phyloP scores from a whole-genome alignment of 2,888 invertebrate species.

The Leptopterna dolabrata region DNA sequence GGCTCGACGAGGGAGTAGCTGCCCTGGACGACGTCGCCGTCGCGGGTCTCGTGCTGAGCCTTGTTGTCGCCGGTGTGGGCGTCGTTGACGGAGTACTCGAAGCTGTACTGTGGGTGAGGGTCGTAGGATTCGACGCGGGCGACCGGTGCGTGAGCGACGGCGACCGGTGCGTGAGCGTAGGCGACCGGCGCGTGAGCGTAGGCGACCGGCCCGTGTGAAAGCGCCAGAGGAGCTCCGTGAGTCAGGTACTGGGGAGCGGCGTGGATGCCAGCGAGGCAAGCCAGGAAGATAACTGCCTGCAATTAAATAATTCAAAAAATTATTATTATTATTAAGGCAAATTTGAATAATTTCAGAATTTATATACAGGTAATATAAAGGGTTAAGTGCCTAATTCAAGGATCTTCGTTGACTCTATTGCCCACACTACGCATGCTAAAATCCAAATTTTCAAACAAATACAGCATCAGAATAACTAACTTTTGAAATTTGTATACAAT shows the following conservation, averaged over 20 bases:
- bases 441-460: too few relatives aligned
- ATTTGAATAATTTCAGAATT: too few relatives aligned
- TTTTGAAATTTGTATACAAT: too few relatives aligned
- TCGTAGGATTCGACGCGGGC: slow-evolving; percentile 43
- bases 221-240: slow-evolving; percentile 4
- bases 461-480: too few relatives aligned
- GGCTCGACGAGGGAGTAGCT: slow-evolving; percentile 48
- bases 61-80: slow-evolving; percentile 49
- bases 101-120: slow-evolving; percentile 49
- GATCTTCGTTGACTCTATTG: too few relatives aligned
- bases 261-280: slow-evolving; percentile 46
- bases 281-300: slow-evolving; percentile 27
- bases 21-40: slow-evolving; percentile 47
- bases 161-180: slow-evolving; percentile 57
- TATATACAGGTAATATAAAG: too few relatives aligned
- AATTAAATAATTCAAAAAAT: neutral
- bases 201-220: slow-evolving; percentile 27
- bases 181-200: slow-evolving; percentile 47
- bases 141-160: slow-evolving; percentile 50
- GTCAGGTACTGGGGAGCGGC: slow-evolving; percentile 40
- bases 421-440: too few relatives aligned
- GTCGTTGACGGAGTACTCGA: slow-evolving; percentile 47
- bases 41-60: slow-evolving; percentile 47
- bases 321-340: too few relatives aligned
- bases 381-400: too few relatives aligned